Conservation (phyloP, 2,888 invertebrate genomes). For the Parelbella ahira region DNA sequence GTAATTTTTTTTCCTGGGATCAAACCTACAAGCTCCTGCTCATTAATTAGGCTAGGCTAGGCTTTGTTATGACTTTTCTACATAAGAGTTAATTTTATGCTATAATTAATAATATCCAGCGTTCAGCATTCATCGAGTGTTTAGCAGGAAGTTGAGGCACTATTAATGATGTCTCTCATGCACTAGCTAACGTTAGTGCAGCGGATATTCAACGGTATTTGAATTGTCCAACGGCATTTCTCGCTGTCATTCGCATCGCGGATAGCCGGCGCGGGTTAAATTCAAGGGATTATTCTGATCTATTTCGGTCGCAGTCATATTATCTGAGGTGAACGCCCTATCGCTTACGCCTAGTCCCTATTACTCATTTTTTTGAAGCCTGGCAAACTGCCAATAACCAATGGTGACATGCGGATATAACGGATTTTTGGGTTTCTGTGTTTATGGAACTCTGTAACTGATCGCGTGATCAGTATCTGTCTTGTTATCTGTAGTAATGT, state of each 20-base stretch:
- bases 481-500: no score
- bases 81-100: no score
- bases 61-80: no score
- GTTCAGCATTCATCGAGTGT: no score
- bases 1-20: no score
- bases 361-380: constrained; percentile 32
- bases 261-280: background rate
- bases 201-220: background rate
- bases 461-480: no score
- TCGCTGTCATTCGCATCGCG: constrained; percentile 2
- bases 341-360: constrained; percentile 20
- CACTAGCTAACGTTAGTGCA: no score
- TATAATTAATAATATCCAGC: no score
- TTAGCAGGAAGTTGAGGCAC: no score
- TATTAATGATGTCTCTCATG: no score
- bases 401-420: constrained; percentile 28
- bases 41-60: no score
- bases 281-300: constrained; percentile 16
- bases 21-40: no score
- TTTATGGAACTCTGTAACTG: constrained; percentile 18
- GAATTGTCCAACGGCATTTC: background rate
- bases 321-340: constrained; percentile 31
- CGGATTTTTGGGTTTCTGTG: constrained; percentile 27
- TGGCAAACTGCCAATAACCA: constrained; percentile 31
- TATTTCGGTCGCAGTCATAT: constrained; percentile 16